A percentile compares a stretch with the other conserved stretches of the same genome.
Evolutionary conservation across 2,888 invertebrate genomes (phyloP).

Genomic region (Steinernema scapterisci): DNA sequence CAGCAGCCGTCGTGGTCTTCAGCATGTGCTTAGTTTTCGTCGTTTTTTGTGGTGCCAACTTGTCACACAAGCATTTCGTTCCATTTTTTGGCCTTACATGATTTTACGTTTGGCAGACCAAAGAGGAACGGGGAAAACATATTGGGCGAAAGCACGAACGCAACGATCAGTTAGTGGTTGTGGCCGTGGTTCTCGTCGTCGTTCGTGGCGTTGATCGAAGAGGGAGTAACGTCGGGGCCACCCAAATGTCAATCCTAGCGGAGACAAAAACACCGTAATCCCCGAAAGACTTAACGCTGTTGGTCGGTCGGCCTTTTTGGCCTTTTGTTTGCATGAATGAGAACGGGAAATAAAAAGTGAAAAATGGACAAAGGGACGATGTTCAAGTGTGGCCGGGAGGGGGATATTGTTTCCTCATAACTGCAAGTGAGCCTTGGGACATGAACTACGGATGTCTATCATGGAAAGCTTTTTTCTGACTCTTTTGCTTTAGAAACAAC

Average conservation of each 20-base stretch:
- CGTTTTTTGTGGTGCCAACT: constrained; percentile 1
- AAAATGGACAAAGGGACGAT: not conserved
- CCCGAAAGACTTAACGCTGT: not conserved
- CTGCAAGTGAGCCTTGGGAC: too few relatives aligned
- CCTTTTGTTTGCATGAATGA: not conserved
- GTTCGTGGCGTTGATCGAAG: too few relatives aligned
- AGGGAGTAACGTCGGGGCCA: not conserved
- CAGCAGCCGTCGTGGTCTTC: too few relatives aligned
- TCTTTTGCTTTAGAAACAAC: too few relatives aligned
- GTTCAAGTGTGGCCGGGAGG: too few relatives aligned
- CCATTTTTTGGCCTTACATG: not conserved
- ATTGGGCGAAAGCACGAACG: not conserved
- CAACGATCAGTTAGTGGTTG: too few relatives aligned
- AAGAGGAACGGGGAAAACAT: constrained; percentile 8
- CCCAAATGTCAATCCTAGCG: not conserved
- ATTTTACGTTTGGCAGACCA: not conserved
- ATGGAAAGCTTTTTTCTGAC: too few relatives aligned
- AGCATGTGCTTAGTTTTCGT: not conserved
- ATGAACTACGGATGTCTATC: too few relatives aligned
- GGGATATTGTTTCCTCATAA: too few relatives aligned
- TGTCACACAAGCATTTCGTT: not conserved
- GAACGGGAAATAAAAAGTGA: not conserved
- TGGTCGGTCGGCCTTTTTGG: not conserved
- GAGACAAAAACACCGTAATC: constrained; percentile 4
- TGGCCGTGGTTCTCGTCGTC: too few relatives aligned